Evolutionary conservation across 2,888 invertebrate species (phyloP).

Genomic region (Drosophila antonietae): DNA sequence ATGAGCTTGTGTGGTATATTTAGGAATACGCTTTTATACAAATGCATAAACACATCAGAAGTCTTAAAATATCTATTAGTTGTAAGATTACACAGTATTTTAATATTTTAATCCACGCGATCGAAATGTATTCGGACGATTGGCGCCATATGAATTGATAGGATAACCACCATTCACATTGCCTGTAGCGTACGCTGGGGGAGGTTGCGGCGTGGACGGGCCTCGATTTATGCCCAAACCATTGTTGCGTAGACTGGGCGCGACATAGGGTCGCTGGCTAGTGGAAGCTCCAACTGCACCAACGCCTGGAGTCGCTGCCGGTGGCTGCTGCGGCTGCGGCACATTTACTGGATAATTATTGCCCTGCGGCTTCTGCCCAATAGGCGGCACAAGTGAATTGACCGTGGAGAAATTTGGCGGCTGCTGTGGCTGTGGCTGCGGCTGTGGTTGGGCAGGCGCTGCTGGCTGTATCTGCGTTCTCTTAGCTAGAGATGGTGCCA

Average conservation of each 20-base stretch:
- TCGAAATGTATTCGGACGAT: slow-evolving; percentile 71
- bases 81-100: slow-evolving; percentile 37
- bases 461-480: slow-evolving; percentile 63
- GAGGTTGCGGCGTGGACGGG: slow-evolving; percentile 41
- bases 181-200: slow-evolving; percentile 25
- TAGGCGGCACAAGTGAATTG: slow-evolving; percentile 59
- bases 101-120: slow-evolving; percentile 83
- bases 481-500: slow-evolving; percentile 80
- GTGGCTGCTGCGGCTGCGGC: slow-evolving; percentile 30
- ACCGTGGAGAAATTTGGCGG: slow-evolving; percentile 57
- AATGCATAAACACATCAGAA: slow-evolving; percentile 34
- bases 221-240: slow-evolving; percentile 67
- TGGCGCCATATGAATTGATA: slow-evolving; percentile 53
- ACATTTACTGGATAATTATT: slow-evolving; percentile 42
- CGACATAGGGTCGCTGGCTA: slow-evolving; percentile 83
- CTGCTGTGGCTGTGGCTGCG: slow-evolving; percentile 40
- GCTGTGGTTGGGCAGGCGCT: slow-evolving; percentile 35
- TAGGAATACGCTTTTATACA: slow-evolving; percentile 57
- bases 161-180: slow-evolving; percentile 59
- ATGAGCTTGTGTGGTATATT: slow-evolving; percentile 32
- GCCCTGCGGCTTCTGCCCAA: slow-evolving; percentile 35
- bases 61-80: slow-evolving; percentile 38
- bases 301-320: slow-evolving; percentile 21
- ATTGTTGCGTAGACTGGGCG: slow-evolving; percentile 82
- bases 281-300: slow-evolving; percentile 56